These are phyloP conservation scores for Neuroterus valhalla DNA, from an alignment of 1,140 invertebrate genomes.

Conservation along the genomic window DNA sequence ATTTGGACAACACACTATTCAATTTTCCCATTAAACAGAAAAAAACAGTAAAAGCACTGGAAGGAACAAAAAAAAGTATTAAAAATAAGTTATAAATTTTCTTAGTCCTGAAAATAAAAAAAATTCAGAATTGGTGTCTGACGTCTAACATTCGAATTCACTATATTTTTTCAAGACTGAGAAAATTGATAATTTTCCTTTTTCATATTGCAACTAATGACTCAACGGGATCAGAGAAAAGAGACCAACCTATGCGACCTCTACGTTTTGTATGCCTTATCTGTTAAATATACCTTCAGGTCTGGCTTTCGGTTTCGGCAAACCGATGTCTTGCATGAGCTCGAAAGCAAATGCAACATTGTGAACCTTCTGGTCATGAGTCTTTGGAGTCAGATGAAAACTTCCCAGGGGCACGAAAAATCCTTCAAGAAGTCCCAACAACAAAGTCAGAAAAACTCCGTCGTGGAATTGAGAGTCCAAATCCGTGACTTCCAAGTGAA, in stretches of 20 bases:
- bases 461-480: slow-evolving; percentile 97
- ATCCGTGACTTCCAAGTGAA: slow-evolving; percentile 96
- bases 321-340: slow-evolving; percentile 97
- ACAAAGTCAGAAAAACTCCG: slow-evolving; percentile 94
- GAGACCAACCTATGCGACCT: too few relatives aligned
- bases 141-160: too few relatives aligned
- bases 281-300: slow-evolving; percentile 86
- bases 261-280: not conserved
- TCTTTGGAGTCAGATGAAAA: slow-evolving; percentile 94
- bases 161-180: too few relatives aligned
- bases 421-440: slow-evolving; percentile 97
- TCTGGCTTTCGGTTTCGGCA: slow-evolving; percentile 96
- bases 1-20: too few relatives aligned
- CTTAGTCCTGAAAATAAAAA: not conserved
- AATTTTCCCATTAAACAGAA: too few relatives aligned
- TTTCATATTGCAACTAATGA: too few relatives aligned
- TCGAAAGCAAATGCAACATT: slow-evolving; percentile 98
- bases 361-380: slow-evolving; percentile 94
- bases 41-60: too few relatives aligned
- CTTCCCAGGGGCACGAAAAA: slow-evolving; percentile 98
- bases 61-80: not conserved
- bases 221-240: too few relatives aligned
- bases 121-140: not conserved
- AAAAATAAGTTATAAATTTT: too few relatives aligned
- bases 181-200: too few relatives aligned